Evolutionary conservation across 2,113 vertebrate genomes (phyloP).

Genomic region (Tauraco erythrolophus): DNA sequence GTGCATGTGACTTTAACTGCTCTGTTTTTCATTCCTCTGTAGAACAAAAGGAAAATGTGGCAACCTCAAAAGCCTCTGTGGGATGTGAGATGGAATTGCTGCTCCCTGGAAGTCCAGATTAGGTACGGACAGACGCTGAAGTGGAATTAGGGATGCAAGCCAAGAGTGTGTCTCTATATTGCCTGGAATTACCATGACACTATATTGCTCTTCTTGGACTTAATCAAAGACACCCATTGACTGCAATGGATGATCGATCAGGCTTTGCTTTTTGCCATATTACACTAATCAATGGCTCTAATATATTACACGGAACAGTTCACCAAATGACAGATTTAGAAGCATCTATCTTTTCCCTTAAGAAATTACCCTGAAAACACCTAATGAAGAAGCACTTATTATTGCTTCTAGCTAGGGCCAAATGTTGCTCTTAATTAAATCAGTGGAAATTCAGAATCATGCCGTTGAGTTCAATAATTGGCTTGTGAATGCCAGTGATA

Average conservation of each 20-base stretch:
- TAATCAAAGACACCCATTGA: conserved; percentile 59
- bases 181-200: conserved; percentile 68
- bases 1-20: not conserved
- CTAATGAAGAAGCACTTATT: conserved; percentile 66
- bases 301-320: conserved; percentile 72
- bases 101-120: not conserved
- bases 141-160: not conserved
- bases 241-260: conserved; percentile 49
- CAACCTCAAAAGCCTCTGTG: accelerated
- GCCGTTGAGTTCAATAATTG: conserved; percentile 30
- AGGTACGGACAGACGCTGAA: not conserved
- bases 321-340: conserved; percentile 71
- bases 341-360: conserved; percentile 68
- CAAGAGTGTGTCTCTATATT: conserved; percentile 25
- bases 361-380: conserved; percentile 70
- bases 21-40: not conserved
- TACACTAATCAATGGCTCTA: conserved; percentile 75
- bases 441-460: conserved; percentile 38
- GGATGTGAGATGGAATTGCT: not conserved
- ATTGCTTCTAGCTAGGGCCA: conserved; percentile 43
- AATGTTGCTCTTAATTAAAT: conserved; percentile 63
- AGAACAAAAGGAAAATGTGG: not conserved
- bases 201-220: conserved; percentile 60
- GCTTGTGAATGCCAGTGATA: conserved; percentile 16
- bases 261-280: conserved; percentile 76